Evolutionary conservation across 1,140 invertebrate species (phyloP), one percentile per base, ranked within the genome.

Genomic region (Eupristina koningsbergeri): DNA sequence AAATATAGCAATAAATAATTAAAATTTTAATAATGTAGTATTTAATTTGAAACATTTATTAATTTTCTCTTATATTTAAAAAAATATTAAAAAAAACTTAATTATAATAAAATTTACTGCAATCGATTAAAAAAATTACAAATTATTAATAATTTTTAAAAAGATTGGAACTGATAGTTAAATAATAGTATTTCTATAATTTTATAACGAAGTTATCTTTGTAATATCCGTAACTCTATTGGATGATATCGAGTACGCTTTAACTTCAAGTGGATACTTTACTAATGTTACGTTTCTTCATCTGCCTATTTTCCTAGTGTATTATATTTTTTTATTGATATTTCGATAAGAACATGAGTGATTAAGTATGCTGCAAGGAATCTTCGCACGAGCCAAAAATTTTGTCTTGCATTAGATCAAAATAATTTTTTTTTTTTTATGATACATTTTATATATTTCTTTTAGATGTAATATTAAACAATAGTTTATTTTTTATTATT

Each of bases 181-280:
- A 64, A 77, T 77, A 77, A 45, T 41, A 74, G 39, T 36, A 81
- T 74, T 74, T 53, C 71, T 45, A 47, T 63, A 53, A 26, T 47
- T 13, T 47, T 8, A 61, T 1, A 31, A 50, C 58, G 36, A 81
- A 79, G 50, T 75, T 31, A n/a, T 69, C 13, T 64, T 75, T 41
- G 26, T 53, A 81, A 31, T 41, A 47, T 76, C 69, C 58, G 61
- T 61, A 69, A 76, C 19, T 69, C 31, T 41, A 36, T 13, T 50
- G 64, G 36, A 53, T 22, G 29, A 81, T 81, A 29, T 81, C 75
- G 63, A 71, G 73, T 53, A 78, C 58, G 86, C 74, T 87, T 84
- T 85, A 78, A 76, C 53, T 80, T 90, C 89, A 86, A 90, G 89
- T 88, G 80, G 26, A 83, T 85, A 87, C 89, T 90, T 89, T 87